A percentile compares a stretch with the other conserved stretches of the same genome.
Evolutionary conservation across 2,888 invertebrate species (phyloP).

Genomic region (Stenotaenia linearis): DNA sequence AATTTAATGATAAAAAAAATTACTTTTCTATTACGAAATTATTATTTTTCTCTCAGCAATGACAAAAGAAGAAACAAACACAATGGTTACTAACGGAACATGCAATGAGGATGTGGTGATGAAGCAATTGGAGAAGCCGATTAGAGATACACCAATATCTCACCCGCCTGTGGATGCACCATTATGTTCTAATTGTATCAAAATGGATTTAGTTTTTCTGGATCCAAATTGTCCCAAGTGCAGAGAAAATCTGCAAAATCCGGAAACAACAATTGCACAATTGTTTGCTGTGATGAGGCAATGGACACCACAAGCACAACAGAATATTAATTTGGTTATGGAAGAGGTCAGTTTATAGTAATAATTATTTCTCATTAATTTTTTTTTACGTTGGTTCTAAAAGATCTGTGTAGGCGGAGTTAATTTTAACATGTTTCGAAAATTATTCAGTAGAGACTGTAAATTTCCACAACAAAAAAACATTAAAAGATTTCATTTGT

Average conservation of each 20-base stretch:
- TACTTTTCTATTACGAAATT: no score
- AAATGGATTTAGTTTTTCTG: conserved; percentile 49
- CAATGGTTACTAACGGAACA: neutral
- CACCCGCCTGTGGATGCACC: conserved; percentile 51
- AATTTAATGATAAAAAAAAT: no score
- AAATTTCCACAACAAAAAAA: no score
- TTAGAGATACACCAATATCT: conserved; percentile 42
- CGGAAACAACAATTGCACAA: conserved; percentile 47
- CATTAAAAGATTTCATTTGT: no score
- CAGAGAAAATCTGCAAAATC: conserved; percentile 44
- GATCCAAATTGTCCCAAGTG: conserved; percentile 50
- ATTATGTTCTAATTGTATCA: conserved; percentile 48
- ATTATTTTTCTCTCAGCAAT: no score
- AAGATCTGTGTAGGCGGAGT: no score
- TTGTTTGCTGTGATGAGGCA: conserved; percentile 52
- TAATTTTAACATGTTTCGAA: no score
- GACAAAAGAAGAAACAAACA: neutral
- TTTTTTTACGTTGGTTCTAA: no score
- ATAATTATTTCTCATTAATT: no score
- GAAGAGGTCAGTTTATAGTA: conserved; percentile 46
- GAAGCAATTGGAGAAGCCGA: neutral
- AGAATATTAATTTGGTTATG: conserved; percentile 48
- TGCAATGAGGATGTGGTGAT: neutral
- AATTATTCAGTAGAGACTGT: no score
- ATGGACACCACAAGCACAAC: conserved; percentile 53